These are phyloP conservation scores for Oncorhynchus nerka DNA, from an alignment of 2,113 vertebrate genomes.

Conservation along the genomic window DNA sequence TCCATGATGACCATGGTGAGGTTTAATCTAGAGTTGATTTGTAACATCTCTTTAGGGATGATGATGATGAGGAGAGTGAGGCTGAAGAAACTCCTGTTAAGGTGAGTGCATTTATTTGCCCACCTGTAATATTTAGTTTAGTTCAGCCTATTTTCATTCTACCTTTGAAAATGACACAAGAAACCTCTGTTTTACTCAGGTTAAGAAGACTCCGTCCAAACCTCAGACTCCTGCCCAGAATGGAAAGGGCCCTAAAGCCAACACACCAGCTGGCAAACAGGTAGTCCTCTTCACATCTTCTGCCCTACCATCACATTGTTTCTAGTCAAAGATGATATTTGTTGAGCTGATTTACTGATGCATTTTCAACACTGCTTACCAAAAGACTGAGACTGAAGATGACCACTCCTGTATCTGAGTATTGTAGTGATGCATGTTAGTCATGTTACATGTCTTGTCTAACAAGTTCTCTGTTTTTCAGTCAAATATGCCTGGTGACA, in stretches of 20 bases:
- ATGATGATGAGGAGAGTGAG: slow-evolving; percentile 47
- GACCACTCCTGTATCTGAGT: background rate
- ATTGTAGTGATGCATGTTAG: background rate
- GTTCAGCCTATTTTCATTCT: no score
- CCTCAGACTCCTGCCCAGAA: slow-evolving; percentile 61
- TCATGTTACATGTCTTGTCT: background rate
- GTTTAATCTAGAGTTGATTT: background rate
- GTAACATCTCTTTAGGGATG: slow-evolving; percentile 12
- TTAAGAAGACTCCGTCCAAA: slow-evolving; percentile 56
- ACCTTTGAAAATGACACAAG: background rate
- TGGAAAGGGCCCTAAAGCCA: slow-evolving; percentile 61
- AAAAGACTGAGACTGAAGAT: slow-evolving; percentile 62
- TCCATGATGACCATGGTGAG: background rate
- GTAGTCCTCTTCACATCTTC: slow-evolving; percentile 21
- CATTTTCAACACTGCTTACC: slow-evolving; percentile 52
- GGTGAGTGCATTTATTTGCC: slow-evolving; percentile 6
- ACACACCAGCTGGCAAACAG: slow-evolving; percentile 55
- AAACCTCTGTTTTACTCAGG: slow-evolving; percentile 25
- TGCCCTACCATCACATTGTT: background rate
- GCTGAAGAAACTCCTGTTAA: slow-evolving; percentile 58
- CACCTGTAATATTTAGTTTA: no score
- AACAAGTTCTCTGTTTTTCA: slow-evolving; percentile 4
- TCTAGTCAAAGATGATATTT: slow-evolving; percentile 50
- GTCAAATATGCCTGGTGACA: slow-evolving; percentile 80
- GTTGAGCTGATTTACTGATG: slow-evolving; percentile 61